Evolutionary conservation across 2,888 invertebrate species (phyloP).

Genomic region (Opisthograptis luteolata): DNA sequence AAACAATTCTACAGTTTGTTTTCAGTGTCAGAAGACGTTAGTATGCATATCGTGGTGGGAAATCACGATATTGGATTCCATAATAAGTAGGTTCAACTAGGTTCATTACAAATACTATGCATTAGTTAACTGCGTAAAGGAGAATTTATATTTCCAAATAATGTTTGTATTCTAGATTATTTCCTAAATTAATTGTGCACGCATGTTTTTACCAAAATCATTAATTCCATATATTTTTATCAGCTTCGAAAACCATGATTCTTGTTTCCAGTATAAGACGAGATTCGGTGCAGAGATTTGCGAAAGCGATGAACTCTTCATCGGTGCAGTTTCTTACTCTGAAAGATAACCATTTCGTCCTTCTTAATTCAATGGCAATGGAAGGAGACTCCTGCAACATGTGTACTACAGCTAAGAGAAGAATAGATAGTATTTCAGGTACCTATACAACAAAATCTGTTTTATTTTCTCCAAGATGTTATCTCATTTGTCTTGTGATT

Average conservation of each 20-base stretch:
- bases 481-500: no score
- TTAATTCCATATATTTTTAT: neutral
- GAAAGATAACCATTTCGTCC: conserved; percentile 92
- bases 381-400: conserved; percentile 96
- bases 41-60: conserved; percentile 91
- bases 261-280: conserved; percentile 70
- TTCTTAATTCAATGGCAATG: conserved; percentile 98
- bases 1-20: conserved; percentile 92
- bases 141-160: no score
- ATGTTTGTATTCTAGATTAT: no score
- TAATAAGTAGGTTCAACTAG: conserved; percentile 86
- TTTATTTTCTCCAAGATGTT: neutral
- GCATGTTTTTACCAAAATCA: neutral
- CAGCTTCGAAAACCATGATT: neutral
- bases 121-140: no score
- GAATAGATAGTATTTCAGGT: conserved; percentile 87
- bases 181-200: no score
- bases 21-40: conserved; percentile 85
- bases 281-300: conserved; percentile 87
- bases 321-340: conserved; percentile 89
- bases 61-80: conserved; percentile 99
- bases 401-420: conserved; percentile 90
- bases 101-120: neutral
- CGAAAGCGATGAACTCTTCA: conserved; percentile 88
- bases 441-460: neutral